phyloP scores from a whole-genome alignment of 2,888 invertebrate genomes.

The Encarsia formosa region DNA sequence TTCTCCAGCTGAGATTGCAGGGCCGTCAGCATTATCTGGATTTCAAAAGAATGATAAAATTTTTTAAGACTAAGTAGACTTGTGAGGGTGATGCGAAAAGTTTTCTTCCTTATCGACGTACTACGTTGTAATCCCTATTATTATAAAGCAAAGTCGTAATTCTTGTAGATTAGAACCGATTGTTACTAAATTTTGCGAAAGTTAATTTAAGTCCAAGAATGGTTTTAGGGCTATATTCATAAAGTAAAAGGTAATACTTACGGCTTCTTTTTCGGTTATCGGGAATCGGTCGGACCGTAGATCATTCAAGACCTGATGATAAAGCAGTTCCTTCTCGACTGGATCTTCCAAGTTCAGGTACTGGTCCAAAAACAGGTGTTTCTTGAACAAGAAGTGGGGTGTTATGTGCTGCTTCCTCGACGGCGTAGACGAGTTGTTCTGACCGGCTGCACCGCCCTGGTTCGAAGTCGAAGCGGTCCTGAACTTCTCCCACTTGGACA shows the following conservation, averaged over 20 bases:
- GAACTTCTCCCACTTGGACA: slow-evolving; percentile 93
- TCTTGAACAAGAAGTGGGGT: slow-evolving; percentile 73
- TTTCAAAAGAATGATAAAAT: not conserved
- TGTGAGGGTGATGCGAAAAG: no score
- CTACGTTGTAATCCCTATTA: no score
- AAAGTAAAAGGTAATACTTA: no score
- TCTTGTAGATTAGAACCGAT: no score
- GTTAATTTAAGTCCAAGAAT: no score
- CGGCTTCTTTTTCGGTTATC: slow-evolving; percentile 90
- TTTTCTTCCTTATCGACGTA: no score
- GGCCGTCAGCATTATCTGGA: slow-evolving; percentile 86
- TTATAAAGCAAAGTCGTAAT: no score
- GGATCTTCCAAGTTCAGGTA: slow-evolving; percentile 76
- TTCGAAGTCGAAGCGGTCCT: slow-evolving; percentile 69
- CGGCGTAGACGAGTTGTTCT: no score
- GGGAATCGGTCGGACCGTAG: slow-evolving; percentile 88
- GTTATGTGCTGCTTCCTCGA: slow-evolving; percentile 55
- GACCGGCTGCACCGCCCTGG: no score
- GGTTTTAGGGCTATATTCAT: no score
- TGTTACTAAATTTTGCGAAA: no score
- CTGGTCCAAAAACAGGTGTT: slow-evolving; percentile 77
- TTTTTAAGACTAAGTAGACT: no score
- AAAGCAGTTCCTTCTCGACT: slow-evolving; percentile 89
- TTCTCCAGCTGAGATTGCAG: slow-evolving; percentile 89
- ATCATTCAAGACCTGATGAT: slow-evolving; percentile 89